Evolutionary conservation across 2,113 vertebrate genomes (phyloP), one percentile per base, ranked within the genome.

Genomic region (Amphiprion percula): DNA sequence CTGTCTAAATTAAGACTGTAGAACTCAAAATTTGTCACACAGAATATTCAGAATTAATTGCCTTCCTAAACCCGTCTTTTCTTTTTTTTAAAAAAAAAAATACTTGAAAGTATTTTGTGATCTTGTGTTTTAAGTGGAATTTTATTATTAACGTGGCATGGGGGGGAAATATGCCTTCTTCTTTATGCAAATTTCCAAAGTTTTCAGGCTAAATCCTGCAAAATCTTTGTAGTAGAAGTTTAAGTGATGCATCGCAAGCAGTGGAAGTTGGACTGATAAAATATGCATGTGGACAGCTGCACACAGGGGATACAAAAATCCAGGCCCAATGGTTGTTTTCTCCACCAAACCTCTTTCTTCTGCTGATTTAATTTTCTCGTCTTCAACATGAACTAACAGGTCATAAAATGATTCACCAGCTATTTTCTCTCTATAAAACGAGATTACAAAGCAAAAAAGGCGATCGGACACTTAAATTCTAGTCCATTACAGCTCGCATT

Each of bases 231-330:
- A 44, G 28, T 5, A 2, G 47, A 50, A 39, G 47, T 61, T 28
- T 17, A 41, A 63, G 58, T 24, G 52, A 56, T 50, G 16, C 54
- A 24, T 53, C 41, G 54, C 28, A 54, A 52, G 61, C 49, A 52
- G 28, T 7, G 9, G 15, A 46, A 44, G 71, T 50, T 24, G 26
- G 54, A 66, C 19, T 56, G 21, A 71, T 60, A 7, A 84, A 79
- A 68, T 68, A 78, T 73, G 23, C 8, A 77, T 83, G 79, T 15
- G 11, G 58, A 68, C 37, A 46, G 63, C 50, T 52, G 24, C 74
- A 33, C 37, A 61, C 2, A 1, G 2, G 47, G 65, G 28, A 59
- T 37, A 62, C 15, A 58, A n/a, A 9, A 24, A 50, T 1, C 14
- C 15, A 24, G 47, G 16, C 54, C 19, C 7, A 1, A 2, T 47